Conservation (phyloP, 2,888 invertebrate species). For the Dolichomitus sp. region DNA sequence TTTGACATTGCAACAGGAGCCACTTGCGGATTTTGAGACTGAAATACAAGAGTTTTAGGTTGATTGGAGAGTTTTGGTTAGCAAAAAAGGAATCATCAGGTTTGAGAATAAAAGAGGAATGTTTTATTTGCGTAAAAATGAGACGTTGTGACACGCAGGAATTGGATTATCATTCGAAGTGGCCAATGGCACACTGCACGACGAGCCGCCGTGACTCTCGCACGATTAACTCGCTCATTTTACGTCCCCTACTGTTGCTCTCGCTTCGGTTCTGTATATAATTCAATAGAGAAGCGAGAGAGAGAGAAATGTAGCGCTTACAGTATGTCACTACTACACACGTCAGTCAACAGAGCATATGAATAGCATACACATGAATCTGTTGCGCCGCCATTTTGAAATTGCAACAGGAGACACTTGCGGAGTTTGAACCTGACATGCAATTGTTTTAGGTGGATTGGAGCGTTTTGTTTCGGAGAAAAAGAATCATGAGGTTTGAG, state of each 20-base stretch:
- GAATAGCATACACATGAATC: constrained; percentile 6
- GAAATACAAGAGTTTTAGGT: constrained; percentile 1
- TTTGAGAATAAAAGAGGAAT: constrained; percentile 10
- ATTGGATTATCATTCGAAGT: constrained; percentile 17
- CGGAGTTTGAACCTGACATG: constrained; percentile 2
- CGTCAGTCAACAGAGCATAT: neutral
- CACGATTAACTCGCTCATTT: too few relatives aligned
- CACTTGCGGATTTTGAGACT: constrained; percentile 1
- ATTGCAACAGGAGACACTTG: constrained; percentile 19
- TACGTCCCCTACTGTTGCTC: too few relatives aligned
- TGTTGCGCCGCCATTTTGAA: constrained; percentile 61
- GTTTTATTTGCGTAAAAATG: neutral
- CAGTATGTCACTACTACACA: constrained; percentile 15
- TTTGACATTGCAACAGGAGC: constrained; percentile 39
- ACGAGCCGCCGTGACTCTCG: neutral
- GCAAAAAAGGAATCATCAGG: neutral
- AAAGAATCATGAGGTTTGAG: neutral
- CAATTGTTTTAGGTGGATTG: neutral
- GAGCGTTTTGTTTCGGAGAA: neutral
- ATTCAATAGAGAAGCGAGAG: neutral
- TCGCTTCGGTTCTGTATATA: too few relatives aligned
- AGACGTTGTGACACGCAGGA: neutral
- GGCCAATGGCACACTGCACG: constrained; percentile 27
- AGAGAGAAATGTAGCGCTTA: neutral
- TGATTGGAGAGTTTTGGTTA: neutral